Percentiles rank a stretch among this genome's conserved stretches.
Evolutionary conservation across 2,797 vertebrate genomes (phyloP).

Genomic region (Macroramphosus scolopax): DNA sequence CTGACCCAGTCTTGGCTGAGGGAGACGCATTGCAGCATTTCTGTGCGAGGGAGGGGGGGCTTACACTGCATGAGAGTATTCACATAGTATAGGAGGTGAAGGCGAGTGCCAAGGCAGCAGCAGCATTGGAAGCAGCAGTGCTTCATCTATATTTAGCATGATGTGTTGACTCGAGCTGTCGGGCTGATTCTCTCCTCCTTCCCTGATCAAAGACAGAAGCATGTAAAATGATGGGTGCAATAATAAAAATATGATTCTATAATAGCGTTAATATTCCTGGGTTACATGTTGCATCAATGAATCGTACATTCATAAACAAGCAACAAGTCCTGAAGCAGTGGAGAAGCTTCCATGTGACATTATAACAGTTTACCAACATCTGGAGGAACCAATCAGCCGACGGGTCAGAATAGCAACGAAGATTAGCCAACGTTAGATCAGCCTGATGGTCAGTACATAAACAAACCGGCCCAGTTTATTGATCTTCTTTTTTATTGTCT

Average conservation of each 20-base stretch:
- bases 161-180: constrained; percentile 34
- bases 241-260: background rate
- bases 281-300: constrained; percentile 6
- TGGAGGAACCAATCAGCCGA: background rate
- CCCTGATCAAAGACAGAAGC: constrained; percentile 13
- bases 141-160: constrained; percentile 66
- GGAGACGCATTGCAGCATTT: constrained; percentile 88
- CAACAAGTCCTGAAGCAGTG: background rate
- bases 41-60: constrained; percentile 64
- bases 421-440: constrained; percentile 4
- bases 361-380: constrained; percentile 9
- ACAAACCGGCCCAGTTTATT: constrained; percentile 15
- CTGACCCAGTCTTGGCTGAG: constrained; percentile 79
- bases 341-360: background rate
- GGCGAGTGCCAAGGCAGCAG: constrained; percentile 31
- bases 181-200: constrained; percentile 17
- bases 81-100: constrained; percentile 34
- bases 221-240: constrained; percentile 5
- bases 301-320: background rate
- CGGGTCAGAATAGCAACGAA: constrained; percentile 12
- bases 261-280: constrained; percentile 5
- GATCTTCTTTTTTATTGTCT: constrained; percentile 10
- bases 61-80: constrained; percentile 60
- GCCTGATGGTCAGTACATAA: constrained; percentile 12
- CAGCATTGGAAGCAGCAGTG: constrained; percentile 22